phyloP scores from a whole-genome alignment of 1,140 invertebrate genomes.

The Eumeta japonica region DNA sequence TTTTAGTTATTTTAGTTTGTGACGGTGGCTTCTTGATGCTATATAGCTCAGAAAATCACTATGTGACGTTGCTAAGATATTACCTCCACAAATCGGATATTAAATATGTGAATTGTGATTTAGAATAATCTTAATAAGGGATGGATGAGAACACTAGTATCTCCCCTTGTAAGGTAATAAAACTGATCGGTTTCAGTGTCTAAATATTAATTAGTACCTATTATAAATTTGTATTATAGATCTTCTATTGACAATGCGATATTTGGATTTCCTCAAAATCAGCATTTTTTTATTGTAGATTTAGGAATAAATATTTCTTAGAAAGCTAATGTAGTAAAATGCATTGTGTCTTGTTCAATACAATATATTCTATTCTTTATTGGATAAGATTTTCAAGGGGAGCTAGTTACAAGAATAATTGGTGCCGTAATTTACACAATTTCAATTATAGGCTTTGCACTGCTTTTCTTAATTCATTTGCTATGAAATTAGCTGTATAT shows the following conservation, averaged over 20 bases:
- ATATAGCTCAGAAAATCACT: slow-evolving; percentile 47
- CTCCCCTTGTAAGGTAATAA: slow-evolving; percentile 53
- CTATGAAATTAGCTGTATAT: too few species aligned
- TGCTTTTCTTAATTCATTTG: slow-evolving; percentile 34
- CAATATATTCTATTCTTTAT: too few species aligned
- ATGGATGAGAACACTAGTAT: slow-evolving; percentile 50
- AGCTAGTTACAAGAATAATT: too few species aligned
- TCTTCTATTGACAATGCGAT: too few species aligned
- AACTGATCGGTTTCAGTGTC: too few species aligned
- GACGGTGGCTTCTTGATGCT: slow-evolving; percentile 49
- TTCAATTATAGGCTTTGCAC: slow-evolving; percentile 12
- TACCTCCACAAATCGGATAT: slow-evolving; percentile 31
- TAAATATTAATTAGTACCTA: too few species aligned
- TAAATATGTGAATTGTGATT: slow-evolving; percentile 45
- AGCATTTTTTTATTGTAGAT: neutral
- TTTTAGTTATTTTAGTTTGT: slow-evolving; percentile 49
- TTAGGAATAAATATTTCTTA: neutral
- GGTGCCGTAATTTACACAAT: too few species aligned
- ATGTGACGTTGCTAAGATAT: slow-evolving; percentile 41
- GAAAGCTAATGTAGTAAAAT: too few species aligned
- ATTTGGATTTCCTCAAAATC: too few species aligned
- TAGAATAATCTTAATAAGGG: slow-evolving; percentile 36
- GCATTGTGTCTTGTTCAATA: too few species aligned
- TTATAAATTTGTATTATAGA: slow-evolving; percentile 4
- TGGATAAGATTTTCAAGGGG: too few species aligned